These are phyloP conservation scores for Bradynema listronoti DNA, from an alignment of 1,140 invertebrate species.

Conservation along the genomic window DNA sequence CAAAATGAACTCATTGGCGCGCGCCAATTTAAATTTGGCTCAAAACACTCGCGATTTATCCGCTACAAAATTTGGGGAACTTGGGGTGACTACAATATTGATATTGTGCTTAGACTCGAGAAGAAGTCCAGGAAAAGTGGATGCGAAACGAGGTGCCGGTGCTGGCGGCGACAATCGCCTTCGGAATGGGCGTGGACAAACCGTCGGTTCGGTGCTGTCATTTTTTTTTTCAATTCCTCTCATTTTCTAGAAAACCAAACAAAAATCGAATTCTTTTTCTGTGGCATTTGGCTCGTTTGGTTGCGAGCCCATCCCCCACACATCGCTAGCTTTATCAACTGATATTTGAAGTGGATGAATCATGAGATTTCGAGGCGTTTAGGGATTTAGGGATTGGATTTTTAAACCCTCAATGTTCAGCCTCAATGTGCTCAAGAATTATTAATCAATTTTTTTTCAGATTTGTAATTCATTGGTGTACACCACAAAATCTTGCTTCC, in stretches of 20 bases:
- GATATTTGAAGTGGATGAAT: neutral
- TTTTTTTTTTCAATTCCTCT: neutral
- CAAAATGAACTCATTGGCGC: too few relatives aligned
- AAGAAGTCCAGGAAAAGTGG: conserved; percentile 39
- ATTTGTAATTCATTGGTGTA: conserved; percentile 26
- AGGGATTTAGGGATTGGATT: neutral
- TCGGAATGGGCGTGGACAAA: conserved; percentile 73
- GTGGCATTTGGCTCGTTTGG: too few relatives aligned
- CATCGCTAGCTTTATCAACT: neutral
- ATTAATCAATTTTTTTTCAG: conserved; percentile 41
- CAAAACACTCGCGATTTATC: too few relatives aligned
- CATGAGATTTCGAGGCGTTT: neutral
- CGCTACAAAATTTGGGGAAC: too few relatives aligned
- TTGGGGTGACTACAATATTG: neutral
- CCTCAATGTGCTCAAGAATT: neutral
- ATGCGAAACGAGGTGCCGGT: conserved; percentile 64
- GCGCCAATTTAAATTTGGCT: too few relatives aligned
- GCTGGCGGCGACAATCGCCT: conserved; percentile 63
- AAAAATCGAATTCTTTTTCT: too few relatives aligned
- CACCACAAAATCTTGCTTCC: conserved; percentile 68
- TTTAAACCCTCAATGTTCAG: neutral
- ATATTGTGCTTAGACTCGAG: conserved; percentile 31
- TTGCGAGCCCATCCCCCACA: too few relatives aligned
- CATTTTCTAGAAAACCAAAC: neutral
- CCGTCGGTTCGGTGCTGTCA: conserved; percentile 65